phyloP scores from a whole-genome alignment of 2,113 vertebrate species.

The Ptilorrhoa leucosticta region DNA sequence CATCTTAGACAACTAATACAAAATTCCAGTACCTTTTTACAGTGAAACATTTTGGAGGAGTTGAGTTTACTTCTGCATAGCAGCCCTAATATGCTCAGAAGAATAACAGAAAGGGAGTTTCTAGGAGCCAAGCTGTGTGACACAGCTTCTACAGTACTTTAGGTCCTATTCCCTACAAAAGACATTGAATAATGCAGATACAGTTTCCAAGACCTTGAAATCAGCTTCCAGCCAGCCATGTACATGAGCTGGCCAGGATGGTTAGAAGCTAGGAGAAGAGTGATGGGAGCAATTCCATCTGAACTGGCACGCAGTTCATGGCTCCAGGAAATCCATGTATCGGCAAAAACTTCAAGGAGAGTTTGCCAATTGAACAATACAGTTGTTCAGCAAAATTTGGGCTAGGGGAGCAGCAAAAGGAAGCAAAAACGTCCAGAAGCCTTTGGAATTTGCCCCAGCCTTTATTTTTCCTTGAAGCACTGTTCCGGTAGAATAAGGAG shows the following conservation, averaged over 20 bases:
- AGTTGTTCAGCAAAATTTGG: not conserved
- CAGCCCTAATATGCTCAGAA: not conserved
- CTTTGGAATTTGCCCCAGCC: not conserved
- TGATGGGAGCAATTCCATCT: not conserved
- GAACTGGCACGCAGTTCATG: not conserved
- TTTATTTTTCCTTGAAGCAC: not conserved
- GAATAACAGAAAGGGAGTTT: not conserved
- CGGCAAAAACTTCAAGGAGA: not conserved
- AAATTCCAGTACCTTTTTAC: not conserved
- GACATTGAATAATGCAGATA: not conserved
- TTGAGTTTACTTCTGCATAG: not conserved
- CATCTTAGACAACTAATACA: not conserved
- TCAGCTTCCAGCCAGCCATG: not conserved
- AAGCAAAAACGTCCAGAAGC: not conserved
- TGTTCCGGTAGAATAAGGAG: not conserved
- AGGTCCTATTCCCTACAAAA: not conserved
- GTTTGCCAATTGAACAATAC: not conserved
- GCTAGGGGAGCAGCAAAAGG: not conserved
- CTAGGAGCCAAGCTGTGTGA: not conserved
- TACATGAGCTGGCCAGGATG: not conserved
- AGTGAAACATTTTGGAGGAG: not conserved
- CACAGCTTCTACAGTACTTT: not conserved
- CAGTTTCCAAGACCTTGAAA: not conserved
- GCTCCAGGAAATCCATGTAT: not conserved
- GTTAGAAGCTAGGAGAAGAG: not conserved